Evolutionary conservation across 2,888 invertebrate genomes (phyloP), one percentile per base, ranked within the genome.

Genomic region (Ptychoptera contaminata): DNA sequence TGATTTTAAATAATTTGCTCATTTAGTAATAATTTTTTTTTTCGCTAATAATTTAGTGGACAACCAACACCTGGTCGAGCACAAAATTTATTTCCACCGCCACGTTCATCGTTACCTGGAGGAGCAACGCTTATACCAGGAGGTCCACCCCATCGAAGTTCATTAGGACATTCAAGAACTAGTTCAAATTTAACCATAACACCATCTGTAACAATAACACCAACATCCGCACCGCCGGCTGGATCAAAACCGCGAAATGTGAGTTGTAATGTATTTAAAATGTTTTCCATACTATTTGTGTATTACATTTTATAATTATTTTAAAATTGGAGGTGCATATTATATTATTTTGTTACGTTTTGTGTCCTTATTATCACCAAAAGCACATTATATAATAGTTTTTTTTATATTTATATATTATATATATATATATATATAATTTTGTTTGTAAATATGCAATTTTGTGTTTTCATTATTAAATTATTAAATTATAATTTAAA

Each of bases 141-240:
- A 2, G 63, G 62, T 11, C 54, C 55, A 37, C 51, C 53, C 37
- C 48, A 52, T 44, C 49, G 51, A 36, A 48, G 48, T 43, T 60
- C 54, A 50, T 59, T 57, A 15, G 49, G 62, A 51, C 58, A 60
- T 49, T 57, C 65, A 41, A 58, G 66, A 34, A 62, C 67, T 16
- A 65, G 67, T 55, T 62, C 67, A 55, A 67, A 67, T 59, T 63
- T 67, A 57, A 67, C 67, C 45, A 76, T 76, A 58, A 76, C 76
- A 14, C 81, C 81, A 1, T 79, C 80, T 35, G 81, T 82, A 52
- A 82, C 81, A 48, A 82, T 82, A 57, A 82, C 81, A 7, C 81
- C 81, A 10, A 81, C 81, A 37, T 79, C 80, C 16, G 80, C 79
- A 44, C 81, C 80, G 48, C 69, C 76, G 35, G 62, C 62, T 52